Base-by-base conservation (phyloP, 2,888 invertebrate genomes). In the Dolichomitus sp. region DNA sequence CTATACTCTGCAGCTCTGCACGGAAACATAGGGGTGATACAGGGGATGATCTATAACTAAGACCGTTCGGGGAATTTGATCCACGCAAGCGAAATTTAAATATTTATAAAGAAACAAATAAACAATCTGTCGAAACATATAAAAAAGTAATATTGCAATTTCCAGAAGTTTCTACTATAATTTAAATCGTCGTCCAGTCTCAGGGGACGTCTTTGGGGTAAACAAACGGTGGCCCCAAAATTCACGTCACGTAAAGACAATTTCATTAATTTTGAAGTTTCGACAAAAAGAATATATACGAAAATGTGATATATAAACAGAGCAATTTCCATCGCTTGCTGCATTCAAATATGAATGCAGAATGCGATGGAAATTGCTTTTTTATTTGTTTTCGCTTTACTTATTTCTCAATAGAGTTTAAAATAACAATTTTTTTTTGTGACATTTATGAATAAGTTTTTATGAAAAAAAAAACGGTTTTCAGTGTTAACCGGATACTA, bases 1-100 rank as follows among this genome's bases (percentile, higher is more conserved):
- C 59, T 27, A 61, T 17, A 42, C 14, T 63, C 57, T 61, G 73
- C 45, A 50, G 14, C 40, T 63, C 73, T 74, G 48, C 30, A 33
- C 50, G 48, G 63, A 74, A 48, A 73, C 23, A 57, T 68, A 33
- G 48, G 11, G 12, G 50, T 27, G 52, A 66, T 52, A 45, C 19
- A 9, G 54, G 17, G 50, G 19, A 27, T 81, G 69, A 77, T 73
- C 73, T 73, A 74, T 54, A 37, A 27, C 27, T 50, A 72, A 61
- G 4, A 61, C 50, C 52, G 30, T 3, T 37, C 37, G 5, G 37
- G 17, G 40, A 50, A 61, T 52, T 52, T 40, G 7, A 4, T 45
- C 37, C 6, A 14, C 37, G 59, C n/a, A 69, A 68, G 27, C 54
- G 69, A 2, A 50, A 52, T 68, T 19, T 12, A 30, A 68, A 45